A percentile compares a stretch with the other conserved stretches of the same genome.
phyloP scores from a whole-genome alignment of 2,888 invertebrate genomes.

The Lasioglossum villosulum region DNA sequence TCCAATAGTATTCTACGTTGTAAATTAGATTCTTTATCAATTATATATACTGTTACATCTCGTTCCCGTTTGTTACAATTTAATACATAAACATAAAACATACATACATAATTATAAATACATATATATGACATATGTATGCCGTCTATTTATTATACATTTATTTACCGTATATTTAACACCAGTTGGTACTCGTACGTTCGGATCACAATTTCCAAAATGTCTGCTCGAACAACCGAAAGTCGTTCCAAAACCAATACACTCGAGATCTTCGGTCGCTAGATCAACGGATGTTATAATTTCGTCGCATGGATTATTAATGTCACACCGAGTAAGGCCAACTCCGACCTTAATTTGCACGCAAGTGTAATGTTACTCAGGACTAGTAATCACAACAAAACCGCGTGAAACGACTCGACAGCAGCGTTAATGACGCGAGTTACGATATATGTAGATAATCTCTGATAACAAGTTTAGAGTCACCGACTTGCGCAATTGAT shows the following conservation, averaged over 20 bases:
- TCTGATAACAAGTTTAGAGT: constrained; percentile 59
- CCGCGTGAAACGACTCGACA: constrained; percentile 14
- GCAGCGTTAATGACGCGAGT: neutral
- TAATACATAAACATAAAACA: no score
- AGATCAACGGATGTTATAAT: constrained; percentile 42
- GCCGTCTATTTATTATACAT: no score
- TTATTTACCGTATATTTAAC: neutral
- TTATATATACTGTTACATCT: no score
- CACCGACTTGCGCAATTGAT: constrained; percentile 35
- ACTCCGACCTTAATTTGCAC: constrained; percentile 53
- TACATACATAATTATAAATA: no score
- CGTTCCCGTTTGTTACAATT: no score
- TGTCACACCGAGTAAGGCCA: constrained; percentile 23
- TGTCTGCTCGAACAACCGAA: constrained; percentile 7
- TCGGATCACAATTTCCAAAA: neutral
- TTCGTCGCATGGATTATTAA: constrained; percentile 57
- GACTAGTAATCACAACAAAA: constrained; percentile 43
- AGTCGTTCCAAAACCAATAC: constrained; percentile 2
- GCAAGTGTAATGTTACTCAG: constrained; percentile 42
- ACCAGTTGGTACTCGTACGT: neutral
- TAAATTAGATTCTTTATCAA: no score
- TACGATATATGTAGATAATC: constrained; percentile 18
- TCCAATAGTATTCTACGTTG: no score
- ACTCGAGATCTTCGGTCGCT: constrained; percentile 42
- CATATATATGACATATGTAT: no score